Base-by-base conservation (phyloP, 2,113 vertebrate genomes). In the Verasper variegatus region DNA sequence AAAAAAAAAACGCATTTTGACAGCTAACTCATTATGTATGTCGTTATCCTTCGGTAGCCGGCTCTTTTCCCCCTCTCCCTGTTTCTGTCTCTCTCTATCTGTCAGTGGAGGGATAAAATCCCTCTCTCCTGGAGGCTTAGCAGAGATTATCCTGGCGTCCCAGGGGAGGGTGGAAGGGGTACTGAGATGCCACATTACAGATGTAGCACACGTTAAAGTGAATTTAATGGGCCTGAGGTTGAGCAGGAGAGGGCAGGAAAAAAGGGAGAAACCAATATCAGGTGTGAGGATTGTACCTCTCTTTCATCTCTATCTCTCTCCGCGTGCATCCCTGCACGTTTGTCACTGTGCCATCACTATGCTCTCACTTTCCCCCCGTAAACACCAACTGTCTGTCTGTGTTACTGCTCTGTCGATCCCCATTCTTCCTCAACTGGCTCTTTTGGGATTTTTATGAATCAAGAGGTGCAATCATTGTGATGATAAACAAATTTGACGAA, bases 1-100 rank as follows among this genome's bases (percentile, higher is more conserved):
- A 15, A 62, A 77, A 62, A 77, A 83, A 77, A 83, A 76, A 76
- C n/a, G 75, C 56, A 68, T 73, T 89, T 82, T 89, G 76, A 88
- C 87, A 88, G 89, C 85, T 67, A 87, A 85, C 85, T 93, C 88
- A 90, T 92, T 92, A 93, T 91, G 83, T 85, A 82, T 75, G 86
- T 85, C 74, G 83, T 87, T 91, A 90, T 90, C 85, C 88, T 84
- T 74, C 81, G 78, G 76, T 85, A 86, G 82, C 81, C 79, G 64
- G 78, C 71, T 74, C 82, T 58, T 79, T 13, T 64, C 78, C 71
- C 15, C 40, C 57, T 83, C 80, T 76, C 68, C 69, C 66, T 70
- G 59, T 75, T 64, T 84, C 76, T 81, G 78, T 92, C 85, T 86
- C 76, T 90, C 68, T 71, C 78, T 86, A 66, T 92, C 80, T 86